Percentiles rank a stretch among this genome's conserved stretches.
Evolutionary conservation across 2,113 vertebrate genomes (phyloP).

Genomic region (Gnathonemus longibarbis): DNA sequence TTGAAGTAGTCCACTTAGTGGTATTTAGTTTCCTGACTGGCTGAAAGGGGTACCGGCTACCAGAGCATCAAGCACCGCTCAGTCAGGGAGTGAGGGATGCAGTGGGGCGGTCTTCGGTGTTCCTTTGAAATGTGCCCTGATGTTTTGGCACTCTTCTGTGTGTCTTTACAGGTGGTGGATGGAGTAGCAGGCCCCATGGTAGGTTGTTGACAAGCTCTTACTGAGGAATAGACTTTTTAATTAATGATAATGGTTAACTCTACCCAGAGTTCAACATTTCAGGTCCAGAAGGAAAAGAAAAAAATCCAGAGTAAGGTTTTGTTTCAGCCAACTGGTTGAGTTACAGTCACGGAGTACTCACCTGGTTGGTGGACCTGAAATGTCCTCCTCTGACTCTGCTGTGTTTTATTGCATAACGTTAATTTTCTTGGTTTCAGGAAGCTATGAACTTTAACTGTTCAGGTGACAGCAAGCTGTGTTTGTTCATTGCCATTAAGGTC

Average conservation of each 20-base stretch:
- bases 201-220: constrained; percentile 24
- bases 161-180: constrained; percentile 68
- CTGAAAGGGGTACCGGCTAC: constrained; percentile 76
- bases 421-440: background rate
- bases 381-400: background rate
- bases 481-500: background rate
- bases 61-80: constrained; percentile 16
- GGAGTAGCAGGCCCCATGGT: constrained; percentile 83
- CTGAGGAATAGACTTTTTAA: background rate
- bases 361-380: background rate
- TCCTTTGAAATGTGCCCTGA: background rate
- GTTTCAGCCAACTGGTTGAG: background rate
- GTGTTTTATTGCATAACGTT: background rate
- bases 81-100: background rate
- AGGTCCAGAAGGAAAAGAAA: background rate
- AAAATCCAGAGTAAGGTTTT: background rate
- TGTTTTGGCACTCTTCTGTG: background rate
- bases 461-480: background rate
- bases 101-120: no score
- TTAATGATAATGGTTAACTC: background rate
- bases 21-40: background rate
- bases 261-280: background rate
- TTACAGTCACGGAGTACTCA: background rate
- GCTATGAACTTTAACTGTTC: background rate
- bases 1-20: no score